Evolutionary conservation across 2,888 invertebrate species (phyloP), one percentile per base, ranked within the genome.

Genomic region (Plutella xylostella): DNA sequence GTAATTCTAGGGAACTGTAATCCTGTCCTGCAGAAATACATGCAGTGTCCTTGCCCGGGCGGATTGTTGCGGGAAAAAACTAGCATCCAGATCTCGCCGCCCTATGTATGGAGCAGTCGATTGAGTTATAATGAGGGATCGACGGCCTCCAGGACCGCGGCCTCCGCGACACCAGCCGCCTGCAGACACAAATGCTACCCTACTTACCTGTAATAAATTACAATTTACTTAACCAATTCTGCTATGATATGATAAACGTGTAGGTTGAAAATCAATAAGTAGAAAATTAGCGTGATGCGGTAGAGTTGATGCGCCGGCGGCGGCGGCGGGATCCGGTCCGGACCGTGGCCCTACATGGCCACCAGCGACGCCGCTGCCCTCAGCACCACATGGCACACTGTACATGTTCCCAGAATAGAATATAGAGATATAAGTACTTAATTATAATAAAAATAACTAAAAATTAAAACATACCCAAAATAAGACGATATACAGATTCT

Each of bases 321-420:
- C 14, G 20, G n/a, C 31, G 6, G 31, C 4, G 33, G 25, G 34
- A 35, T 34, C 65, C 59, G 62, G 65, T 70, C 78, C 75, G 75
- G 77, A 79, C 79, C 72, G 78, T 77, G 75, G 63, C 77, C 79
- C 56, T 78, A 82, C 71, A 77, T 74, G 78, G 79, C 60, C 63
- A 65, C 62, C 62, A 62, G 59, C 64, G 70, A 65, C 70, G 75
- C 67, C 64, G 67, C 75, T 75, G n/a, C n/a, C n/a, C n/a, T n/a
- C n/a, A n/a, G n/a, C n/a, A n/a, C n/a, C n/a, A n/a, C n/a, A n/a
- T n/a, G n/a, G n/a, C n/a, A n/a, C n/a, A n/a, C n/a, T n/a, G n/a
- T n/a, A n/a, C n/a, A n/a, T n/a, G n/a, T n/a, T n/a, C n/a, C n/a
- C n/a, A n/a, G n/a, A n/a, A n/a, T n/a, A n/a, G n/a, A n/a, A n/a